Evolutionary conservation across 2,888 invertebrate genomes (phyloP), one percentile per base, ranked within the genome.

Genomic region (Microplitis deprimator): DNA sequence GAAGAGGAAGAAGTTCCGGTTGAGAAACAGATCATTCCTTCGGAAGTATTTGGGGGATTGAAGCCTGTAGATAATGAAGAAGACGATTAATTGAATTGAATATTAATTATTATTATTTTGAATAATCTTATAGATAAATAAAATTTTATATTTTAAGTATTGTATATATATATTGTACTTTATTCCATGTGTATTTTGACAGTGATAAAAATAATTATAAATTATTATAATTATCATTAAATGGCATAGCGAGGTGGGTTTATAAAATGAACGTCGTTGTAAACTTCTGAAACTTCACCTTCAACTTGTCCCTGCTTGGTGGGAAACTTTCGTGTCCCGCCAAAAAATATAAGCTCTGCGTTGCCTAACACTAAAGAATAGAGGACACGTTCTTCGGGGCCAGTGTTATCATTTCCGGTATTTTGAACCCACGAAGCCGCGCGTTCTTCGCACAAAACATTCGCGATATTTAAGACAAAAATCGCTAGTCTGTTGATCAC

Each of bases 311-410:
- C 87, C 75, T 90, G 93, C 79, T 93, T 89, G 79, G 93, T 92
- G 79, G 92, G 91, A 77, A 93, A 92, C 88, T 96, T 96, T 84
- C 95, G 94, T 82, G 98, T 96, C 77, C 98, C 98, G n/a, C 98
- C 98, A 91, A 98, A 98, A 92, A 98, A 95, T 74, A 98, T 94
- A 40, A 98, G 90, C 91, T 98, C 98, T 10, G 96, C 96, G 87
- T 96, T 95, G 13, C 97, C 98, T 81, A 95, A 93, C 5, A 97
- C 95, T 83, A 98, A 92, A 50, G 97, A 95, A 88, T 98, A 98
- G 85, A 98, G 92, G 82, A 98, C 95, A 70, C 97, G 93, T 87
- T 98, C 96, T 87, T 97, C 96, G 0, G 98, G 97, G 40, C 94
- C 94, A 77, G 90, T 91, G 82, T 93, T 92, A 85, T 94, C 92